These are phyloP conservation scores for Apantesis nais DNA, from an alignment of 2,888 invertebrate genomes.

Conservation along the genomic window DNA sequence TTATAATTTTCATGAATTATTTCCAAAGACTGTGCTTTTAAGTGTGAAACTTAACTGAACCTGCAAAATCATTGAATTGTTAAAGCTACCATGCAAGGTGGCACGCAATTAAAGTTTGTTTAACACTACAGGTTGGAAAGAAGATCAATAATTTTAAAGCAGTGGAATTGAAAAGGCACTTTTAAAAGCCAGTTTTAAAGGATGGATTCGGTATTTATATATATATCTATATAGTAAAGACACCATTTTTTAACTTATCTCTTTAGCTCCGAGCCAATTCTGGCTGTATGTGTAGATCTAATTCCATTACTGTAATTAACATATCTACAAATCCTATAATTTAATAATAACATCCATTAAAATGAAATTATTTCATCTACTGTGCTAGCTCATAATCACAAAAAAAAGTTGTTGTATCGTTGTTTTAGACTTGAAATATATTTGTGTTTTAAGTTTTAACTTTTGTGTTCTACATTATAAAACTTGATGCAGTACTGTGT, in stretches of 20 bases:
- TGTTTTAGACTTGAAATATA: not conserved
- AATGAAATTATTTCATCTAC: constrained; percentile 7
- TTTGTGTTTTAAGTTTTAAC: not conserved
- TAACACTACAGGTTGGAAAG: not conserved
- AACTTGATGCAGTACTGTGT: not conserved
- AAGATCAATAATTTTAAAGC: constrained; percentile 2
- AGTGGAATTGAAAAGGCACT: constrained; percentile 16
- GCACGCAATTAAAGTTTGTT: not conserved
- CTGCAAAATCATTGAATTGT: constrained; percentile 1
- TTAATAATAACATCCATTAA: not conserved
- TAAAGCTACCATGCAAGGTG: constrained; percentile 36
- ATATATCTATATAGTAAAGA: not conserved
- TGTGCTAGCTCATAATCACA: not conserved
- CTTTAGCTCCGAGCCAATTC: not conserved
- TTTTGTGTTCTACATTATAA: not conserved
- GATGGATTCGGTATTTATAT: not conserved
- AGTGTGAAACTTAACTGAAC: not conserved
- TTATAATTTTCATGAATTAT: constrained; percentile 8
- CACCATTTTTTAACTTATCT: constrained; percentile 17
- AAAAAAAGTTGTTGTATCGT: not conserved
- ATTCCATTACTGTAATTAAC: constrained; percentile 5
- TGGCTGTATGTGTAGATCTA: constrained; percentile 6
- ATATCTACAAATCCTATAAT: constrained; percentile 8
- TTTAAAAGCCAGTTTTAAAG: not conserved
- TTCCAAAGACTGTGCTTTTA: constrained; percentile 15